These are phyloP conservation scores for Clavelina lepadiformis DNA, from an alignment of 23 tunicate genomes.

Conservation along the genomic window DNA sequence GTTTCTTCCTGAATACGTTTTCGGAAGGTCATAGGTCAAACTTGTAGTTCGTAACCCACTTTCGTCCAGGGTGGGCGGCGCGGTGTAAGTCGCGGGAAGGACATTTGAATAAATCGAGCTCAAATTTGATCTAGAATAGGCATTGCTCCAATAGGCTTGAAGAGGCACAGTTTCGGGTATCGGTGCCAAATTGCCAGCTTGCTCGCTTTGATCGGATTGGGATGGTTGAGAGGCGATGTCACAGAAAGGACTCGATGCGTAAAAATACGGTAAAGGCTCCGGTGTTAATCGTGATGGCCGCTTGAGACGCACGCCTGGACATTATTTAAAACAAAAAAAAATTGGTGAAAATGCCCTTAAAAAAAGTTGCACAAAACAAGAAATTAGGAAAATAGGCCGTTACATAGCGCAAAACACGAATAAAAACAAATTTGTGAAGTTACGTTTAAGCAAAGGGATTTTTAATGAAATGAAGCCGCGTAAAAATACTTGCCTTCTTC, in stretches of 20 bases:
- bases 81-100: slow-evolving; percentile 5
- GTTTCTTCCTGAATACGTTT: neutral
- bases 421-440: neutral
- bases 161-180: slow-evolving; percentile 11
- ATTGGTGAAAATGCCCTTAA: neutral
- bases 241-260: too few species aligned
- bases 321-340: neutral
- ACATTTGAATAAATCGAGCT: slow-evolving; percentile 15
- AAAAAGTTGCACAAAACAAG: too few species aligned
- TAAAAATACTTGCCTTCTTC: too few species aligned
- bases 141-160: slow-evolving; percentile 2
- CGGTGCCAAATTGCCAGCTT: slow-evolving; percentile 7
- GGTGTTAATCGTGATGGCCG: too few species aligned
- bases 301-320: too few species aligned
- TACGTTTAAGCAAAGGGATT: too few species aligned
- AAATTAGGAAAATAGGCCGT: neutral
- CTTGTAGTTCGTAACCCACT: neutral
- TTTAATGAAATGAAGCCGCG: too few species aligned
- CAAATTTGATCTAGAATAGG: neutral
- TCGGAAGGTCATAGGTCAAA: neutral
- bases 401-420: neutral
- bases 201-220: too few species aligned
- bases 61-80: slow-evolving; percentile 6
- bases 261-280: too few species aligned
- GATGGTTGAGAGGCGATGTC: too few species aligned